These are phyloP conservation scores for Aegithalos caudatus DNA, from an alignment of 2,113 vertebrate species.

Conservation along the genomic window DNA sequence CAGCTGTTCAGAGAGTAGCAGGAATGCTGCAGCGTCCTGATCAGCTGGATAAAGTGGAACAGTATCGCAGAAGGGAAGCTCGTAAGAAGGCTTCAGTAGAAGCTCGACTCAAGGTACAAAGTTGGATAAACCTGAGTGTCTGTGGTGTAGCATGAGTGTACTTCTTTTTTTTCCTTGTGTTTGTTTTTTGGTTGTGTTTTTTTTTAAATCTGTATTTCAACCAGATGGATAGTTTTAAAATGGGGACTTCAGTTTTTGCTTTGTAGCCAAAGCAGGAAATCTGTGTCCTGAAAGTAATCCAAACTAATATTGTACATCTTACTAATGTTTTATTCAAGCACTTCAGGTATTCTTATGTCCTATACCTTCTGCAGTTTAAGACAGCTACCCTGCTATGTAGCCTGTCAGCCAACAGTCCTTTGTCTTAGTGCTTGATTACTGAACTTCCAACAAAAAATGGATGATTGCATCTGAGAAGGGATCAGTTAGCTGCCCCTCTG, in stretches of 20 bases:
- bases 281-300: not conserved
- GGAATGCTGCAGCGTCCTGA: conserved; percentile 97
- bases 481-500: not conserved
- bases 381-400: not conserved
- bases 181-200: not conserved
- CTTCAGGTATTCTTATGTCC: not conserved
- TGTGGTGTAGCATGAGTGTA: not conserved
- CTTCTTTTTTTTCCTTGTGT: not conserved
- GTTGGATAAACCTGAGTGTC: not conserved
- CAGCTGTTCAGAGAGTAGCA: conserved; percentile 93
- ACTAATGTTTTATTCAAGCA: not conserved
- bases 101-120: conserved; percentile 88
- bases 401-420: not conserved
- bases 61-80: conserved; percentile 92
- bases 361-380: not conserved
- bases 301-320: not conserved
- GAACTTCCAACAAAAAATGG: not conserved
- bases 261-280: not conserved
- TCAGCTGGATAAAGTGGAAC: conserved; percentile 97
- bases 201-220: not conserved
- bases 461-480: not conserved
- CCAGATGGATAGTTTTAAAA: not conserved
- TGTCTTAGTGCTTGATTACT: not conserved
- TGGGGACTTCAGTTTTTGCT: not conserved
- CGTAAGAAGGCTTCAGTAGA: conserved; percentile 98